Evolutionary conservation across 2,888 invertebrate species (phyloP), one percentile per base, ranked within the genome.

Genomic region (Synanthedon vespiformis): DNA sequence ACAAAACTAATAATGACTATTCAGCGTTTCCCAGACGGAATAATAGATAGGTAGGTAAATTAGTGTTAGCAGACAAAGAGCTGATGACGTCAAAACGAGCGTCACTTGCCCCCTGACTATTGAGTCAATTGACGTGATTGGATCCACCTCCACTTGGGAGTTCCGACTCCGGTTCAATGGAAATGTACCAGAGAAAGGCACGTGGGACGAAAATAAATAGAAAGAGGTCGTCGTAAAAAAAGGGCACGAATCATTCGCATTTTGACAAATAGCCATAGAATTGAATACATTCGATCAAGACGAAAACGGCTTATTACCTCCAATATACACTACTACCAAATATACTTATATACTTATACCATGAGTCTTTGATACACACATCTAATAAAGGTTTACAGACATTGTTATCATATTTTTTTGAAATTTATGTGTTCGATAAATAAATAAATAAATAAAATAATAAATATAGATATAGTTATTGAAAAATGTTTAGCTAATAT

Each of bases 81-180:
- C 70, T 63, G 55, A 66, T 85, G 84, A 85, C 86, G 86, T 85
- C 83, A 83, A 66, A 53, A 56, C 73, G 65, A 60, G 63, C 83
- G 83, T 84, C 82, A 84, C 72, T 70, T 67, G 60, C 61, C 64
- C 69, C 48, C 54, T 34, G 55, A 67, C 76, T 72, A 79, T 81
- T 78, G 75, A 71, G 72, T 67, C 81, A 86, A 86, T 84, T 85
- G 84, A 79, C 80, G 80, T 77, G 80, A 83, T 80, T 79, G 40
- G 53, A 48, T 18, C 48, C 48, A 18, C 48, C 48, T 18, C 22
- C 48, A 14, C 48, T 14, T 16, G 16, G 48, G 16, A 48, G 18
- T 44, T 44, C 44, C 44, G 44, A 44, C n/a, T 34, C 34, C 34
- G 34, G 53, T 60, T 61, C 64, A 64, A 62, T 65, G 61, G 58